These are phyloP conservation scores for Gryon sp. DNA, from an alignment of 1,140 invertebrate genomes.

Conservation along the genomic window DNA sequence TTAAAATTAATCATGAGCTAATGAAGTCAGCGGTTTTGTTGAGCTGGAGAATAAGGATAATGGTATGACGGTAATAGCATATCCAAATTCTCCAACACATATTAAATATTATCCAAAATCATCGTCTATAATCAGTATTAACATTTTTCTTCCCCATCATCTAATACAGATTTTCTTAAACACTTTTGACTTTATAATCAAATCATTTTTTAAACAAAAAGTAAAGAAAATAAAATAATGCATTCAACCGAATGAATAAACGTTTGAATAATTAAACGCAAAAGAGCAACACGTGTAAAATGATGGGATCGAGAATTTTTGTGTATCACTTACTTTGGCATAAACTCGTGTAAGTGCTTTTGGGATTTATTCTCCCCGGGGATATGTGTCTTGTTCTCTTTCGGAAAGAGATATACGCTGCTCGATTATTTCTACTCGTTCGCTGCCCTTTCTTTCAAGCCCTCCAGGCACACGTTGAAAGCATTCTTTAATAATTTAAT, in stretches of 20 bases:
- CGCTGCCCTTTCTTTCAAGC: slow-evolving; percentile 51
- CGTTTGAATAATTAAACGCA: slow-evolving; percentile 17
- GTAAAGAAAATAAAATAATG: too few species aligned
- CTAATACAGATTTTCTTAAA: too few species aligned
- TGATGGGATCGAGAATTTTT: slow-evolving; percentile 30
- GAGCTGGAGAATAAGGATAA: slow-evolving; percentile 50
- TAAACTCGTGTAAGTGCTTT: slow-evolving; percentile 57
- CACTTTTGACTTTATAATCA: too few species aligned
- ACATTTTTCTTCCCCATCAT: too few species aligned
- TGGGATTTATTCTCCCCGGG: slow-evolving; percentile 44
- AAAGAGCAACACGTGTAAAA: slow-evolving; percentile 56
- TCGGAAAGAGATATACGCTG: slow-evolving; percentile 44
- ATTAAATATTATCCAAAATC: slow-evolving; percentile 2
- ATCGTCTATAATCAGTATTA: neutral
- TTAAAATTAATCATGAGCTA: slow-evolving; percentile 65
- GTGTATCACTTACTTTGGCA: slow-evolving; percentile 23
- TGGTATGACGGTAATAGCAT: slow-evolving; percentile 31
- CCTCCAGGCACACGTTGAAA: slow-evolving; percentile 52
- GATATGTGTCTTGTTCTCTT: slow-evolving; percentile 56
- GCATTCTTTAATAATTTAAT: slow-evolving; percentile 65
- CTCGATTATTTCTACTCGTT: slow-evolving; percentile 61
- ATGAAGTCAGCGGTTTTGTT: slow-evolving; percentile 61
- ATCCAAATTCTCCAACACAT: slow-evolving; percentile 1
- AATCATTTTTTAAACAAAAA: too few species aligned
- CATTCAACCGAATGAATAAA: slow-evolving; percentile 18